Base-by-base conservation (phyloP, 2,113 vertebrate genomes). In the Mystacornis crossleyi region DNA sequence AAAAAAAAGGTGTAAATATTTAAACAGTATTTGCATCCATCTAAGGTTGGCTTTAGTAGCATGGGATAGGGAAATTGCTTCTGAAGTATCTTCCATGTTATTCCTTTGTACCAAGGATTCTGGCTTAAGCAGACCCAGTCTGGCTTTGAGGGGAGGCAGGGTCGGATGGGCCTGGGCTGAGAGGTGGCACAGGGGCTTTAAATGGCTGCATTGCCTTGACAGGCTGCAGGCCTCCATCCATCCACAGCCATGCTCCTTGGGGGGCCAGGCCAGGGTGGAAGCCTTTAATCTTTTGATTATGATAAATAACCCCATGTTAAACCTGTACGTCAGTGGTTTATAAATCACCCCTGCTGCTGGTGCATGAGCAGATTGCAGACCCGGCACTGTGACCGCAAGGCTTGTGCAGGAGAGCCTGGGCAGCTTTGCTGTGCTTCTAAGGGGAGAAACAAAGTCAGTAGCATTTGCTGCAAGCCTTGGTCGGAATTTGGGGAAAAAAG, bases 211-310 rank as follows among this genome's bases (percentile, higher is more conserved):
- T 31, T 51, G 42, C 73, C 58, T 53, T 47, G 38, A 26, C 48
- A 75, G 40, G 58, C 71, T 80, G 80, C 67, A 72, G 60, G 42
- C 4, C 53, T 69, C 58, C 72, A 50, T 29, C 82, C 4, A 38
- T 26, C 67, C 3, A 1, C 43, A 40, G 66, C 74, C 2, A 0
- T 24, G 45, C 17, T 78, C n/a, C 48, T 42, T 14, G 25, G 17
- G 11, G 55, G 62, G 31, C 18, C 54, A 53, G 66, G 58, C 58
- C 36, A 42, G 54, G 67, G 77, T 65, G 80, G 84, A 89, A 94
- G 53, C 69, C 77, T 89, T 87, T 93, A 85, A 79, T 90, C 67
- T 78, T 84, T 72, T 62, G 60, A 67, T 92, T 67, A n/a, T 87
- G 86, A 95, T 74, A 81, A 93, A 95, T 61, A 93, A 91, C 57